Evolutionary conservation across 2,888 invertebrate species (phyloP).

Genomic region (Hartigia nigra): DNA sequence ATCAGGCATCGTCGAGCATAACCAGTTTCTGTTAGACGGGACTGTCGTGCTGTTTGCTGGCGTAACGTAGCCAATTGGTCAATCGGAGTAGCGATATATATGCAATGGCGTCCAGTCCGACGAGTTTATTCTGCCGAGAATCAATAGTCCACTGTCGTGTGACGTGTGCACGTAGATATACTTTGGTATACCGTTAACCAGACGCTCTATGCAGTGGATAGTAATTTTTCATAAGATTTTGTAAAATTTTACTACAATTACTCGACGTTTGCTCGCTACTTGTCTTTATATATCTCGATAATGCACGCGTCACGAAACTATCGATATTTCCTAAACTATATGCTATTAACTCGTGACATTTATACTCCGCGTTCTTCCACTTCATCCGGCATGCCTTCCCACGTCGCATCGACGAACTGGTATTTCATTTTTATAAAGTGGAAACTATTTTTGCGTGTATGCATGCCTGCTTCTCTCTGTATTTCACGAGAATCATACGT

Average conservation of each 20-base stretch:
- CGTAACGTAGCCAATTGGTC: slow-evolving; percentile 43
- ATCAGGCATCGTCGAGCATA: slow-evolving; percentile 18
- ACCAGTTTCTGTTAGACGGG: slow-evolving; percentile 35
- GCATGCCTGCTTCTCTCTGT: background rate
- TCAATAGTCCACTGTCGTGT: background rate
- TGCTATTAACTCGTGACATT: too few relatives aligned
- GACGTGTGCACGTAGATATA: background rate
- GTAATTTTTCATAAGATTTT: too few relatives aligned
- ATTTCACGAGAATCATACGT: background rate
- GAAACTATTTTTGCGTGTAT: background rate
- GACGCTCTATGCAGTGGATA: fast-evolving
- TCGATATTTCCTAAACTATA: too few relatives aligned
- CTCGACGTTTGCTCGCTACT: too few relatives aligned
- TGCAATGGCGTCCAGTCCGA: slow-evolving; percentile 1
- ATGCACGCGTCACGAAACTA: too few relatives aligned
- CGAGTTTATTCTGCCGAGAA: slow-evolving; percentile 4
- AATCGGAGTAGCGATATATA: slow-evolving; percentile 21
- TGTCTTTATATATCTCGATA: too few relatives aligned
- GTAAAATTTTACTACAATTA: background rate
- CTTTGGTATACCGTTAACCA: background rate
- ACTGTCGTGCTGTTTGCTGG: slow-evolving; percentile 23
- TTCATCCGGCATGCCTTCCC: background rate
- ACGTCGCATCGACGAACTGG: background rate
- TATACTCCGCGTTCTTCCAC: slow-evolving; percentile 7
- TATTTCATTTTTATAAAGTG: background rate